Percentiles rank a stretch among this genome's conserved stretches.
Conservation (phyloP, 2,797 vertebrate species). For the Chelidonichthys spinosus region DNA sequence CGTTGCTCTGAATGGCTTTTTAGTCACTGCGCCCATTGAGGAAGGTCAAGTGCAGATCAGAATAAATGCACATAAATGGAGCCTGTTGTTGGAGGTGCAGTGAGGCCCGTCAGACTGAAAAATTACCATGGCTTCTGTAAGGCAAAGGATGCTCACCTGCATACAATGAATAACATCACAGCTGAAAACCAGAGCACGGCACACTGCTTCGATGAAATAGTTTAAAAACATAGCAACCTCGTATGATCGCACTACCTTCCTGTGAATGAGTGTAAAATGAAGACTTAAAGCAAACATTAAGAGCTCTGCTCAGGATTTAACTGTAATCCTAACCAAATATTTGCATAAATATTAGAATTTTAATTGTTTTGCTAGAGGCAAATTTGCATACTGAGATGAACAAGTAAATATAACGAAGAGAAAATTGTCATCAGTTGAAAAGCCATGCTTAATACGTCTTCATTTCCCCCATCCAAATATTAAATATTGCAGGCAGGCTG, state of each 20-base stretch:
- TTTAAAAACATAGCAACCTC: constrained; percentile 40
- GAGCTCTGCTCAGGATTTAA: constrained; percentile 42
- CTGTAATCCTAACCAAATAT: constrained; percentile 51
- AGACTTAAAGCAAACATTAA: constrained; percentile 34
- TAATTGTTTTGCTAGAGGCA: constrained; percentile 39
- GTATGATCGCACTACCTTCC: constrained; percentile 4
- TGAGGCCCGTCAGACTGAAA: constrained; percentile 70
- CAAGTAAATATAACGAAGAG: constrained; percentile 47
- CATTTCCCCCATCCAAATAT: constrained; percentile 40
- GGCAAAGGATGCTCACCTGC: constrained; percentile 61
- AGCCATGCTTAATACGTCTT: constrained; percentile 27
- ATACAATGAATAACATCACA: constrained; percentile 67
- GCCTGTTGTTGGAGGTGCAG: constrained; percentile 62
- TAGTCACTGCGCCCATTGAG: constrained; percentile 57
- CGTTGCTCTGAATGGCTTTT: constrained; percentile 56
- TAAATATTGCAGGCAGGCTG: constrained; percentile 16
- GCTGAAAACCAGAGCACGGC: constrained; percentile 19
- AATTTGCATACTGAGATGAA: constrained; percentile 44
- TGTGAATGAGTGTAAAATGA: constrained; percentile 14
- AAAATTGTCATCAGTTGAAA: constrained; percentile 40
- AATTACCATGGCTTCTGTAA: constrained; percentile 67
- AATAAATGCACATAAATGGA: constrained; percentile 70
- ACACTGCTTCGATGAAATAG: constrained; percentile 21
- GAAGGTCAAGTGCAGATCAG: constrained; percentile 78
- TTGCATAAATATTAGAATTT: constrained; percentile 55